A percentile compares a stretch with the other conserved stretches of the same genome.
Conservation (phyloP, 2,797 vertebrate genomes). For the Notolepis coatsorum region DNA sequence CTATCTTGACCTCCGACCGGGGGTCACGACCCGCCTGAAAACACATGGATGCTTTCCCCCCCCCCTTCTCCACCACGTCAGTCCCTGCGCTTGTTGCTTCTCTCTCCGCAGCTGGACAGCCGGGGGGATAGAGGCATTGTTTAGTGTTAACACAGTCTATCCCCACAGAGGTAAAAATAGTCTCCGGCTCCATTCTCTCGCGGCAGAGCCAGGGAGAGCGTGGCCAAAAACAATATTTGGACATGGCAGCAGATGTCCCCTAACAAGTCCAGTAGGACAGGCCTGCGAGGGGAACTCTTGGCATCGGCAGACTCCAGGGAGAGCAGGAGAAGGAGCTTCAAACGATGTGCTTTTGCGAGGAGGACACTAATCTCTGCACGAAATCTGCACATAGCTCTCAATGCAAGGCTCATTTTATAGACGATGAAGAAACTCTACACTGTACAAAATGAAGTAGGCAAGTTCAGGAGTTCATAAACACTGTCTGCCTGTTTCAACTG, state of each 20-base stretch:
- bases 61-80: background rate
- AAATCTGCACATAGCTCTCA: constrained; percentile 31
- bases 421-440: constrained; percentile 47
- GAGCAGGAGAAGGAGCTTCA: constrained; percentile 42
- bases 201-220: constrained; percentile 54
- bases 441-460: constrained; percentile 47
- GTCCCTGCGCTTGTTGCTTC: constrained; percentile 29
- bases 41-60: no score
- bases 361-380: constrained; percentile 63
- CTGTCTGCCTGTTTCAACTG: constrained; percentile 18
- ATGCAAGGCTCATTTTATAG: constrained; percentile 51
- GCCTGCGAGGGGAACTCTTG: constrained; percentile 62
- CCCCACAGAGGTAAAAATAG: constrained; percentile 77
- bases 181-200: constrained; percentile 66
- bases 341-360: constrained; percentile 62
- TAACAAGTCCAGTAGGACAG: constrained; percentile 68
- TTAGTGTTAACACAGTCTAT: constrained; percentile 74
- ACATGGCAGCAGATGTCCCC: constrained; percentile 80
- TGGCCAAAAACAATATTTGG: constrained; percentile 82
- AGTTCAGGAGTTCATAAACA: constrained; percentile 48
- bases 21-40: no score
- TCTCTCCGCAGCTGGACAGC: constrained; percentile 66
- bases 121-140: constrained; percentile 69
- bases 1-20: constrained; percentile 33
- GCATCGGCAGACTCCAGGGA: constrained; percentile 36